These are phyloP conservation scores for Hybognathus amarus DNA, from an alignment of 2,797 vertebrate genomes.

Conservation along the genomic window DNA sequence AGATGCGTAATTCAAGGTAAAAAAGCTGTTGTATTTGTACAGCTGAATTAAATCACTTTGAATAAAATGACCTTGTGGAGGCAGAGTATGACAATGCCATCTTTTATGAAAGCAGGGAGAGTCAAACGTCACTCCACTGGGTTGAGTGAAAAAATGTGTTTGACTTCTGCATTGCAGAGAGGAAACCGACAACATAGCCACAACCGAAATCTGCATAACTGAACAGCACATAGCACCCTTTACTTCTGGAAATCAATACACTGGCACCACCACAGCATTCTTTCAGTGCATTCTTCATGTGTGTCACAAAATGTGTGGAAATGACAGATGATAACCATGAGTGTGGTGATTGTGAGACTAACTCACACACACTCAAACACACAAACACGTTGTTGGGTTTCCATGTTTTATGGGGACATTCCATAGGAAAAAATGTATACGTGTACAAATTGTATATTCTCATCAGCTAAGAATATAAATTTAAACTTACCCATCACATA, in stretches of 20 bases:
- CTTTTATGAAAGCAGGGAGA: conserved; percentile 13
- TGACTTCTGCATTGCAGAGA: conserved; percentile 28
- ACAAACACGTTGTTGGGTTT: neutral
- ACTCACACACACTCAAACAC: neutral
- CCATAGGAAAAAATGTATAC: neutral
- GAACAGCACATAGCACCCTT: neutral
- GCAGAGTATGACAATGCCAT: conserved; percentile 11
- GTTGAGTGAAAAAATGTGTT: neutral
- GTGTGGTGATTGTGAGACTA: neutral
- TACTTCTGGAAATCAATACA: conserved; percentile 26
- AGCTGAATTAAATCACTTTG: conserved; percentile 5
- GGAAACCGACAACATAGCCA: neutral
- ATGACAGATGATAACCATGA: neutral
- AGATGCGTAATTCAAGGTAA: neutral
- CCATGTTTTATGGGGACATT: neutral
- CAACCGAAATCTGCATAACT: neutral
- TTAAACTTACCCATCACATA: no score
- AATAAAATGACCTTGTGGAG: conserved; percentile 41
- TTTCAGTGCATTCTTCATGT: no score
- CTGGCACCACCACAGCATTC: conserved; percentile 9
- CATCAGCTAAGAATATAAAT: no score
- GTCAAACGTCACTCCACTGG: neutral
- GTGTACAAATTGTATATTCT: neutral
- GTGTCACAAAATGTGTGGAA: neutral
- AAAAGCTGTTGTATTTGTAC: neutral